Evolutionary conservation across 2,888 invertebrate genomes (phyloP).

Genomic region (Elaeidobius kamerunicus): DNA sequence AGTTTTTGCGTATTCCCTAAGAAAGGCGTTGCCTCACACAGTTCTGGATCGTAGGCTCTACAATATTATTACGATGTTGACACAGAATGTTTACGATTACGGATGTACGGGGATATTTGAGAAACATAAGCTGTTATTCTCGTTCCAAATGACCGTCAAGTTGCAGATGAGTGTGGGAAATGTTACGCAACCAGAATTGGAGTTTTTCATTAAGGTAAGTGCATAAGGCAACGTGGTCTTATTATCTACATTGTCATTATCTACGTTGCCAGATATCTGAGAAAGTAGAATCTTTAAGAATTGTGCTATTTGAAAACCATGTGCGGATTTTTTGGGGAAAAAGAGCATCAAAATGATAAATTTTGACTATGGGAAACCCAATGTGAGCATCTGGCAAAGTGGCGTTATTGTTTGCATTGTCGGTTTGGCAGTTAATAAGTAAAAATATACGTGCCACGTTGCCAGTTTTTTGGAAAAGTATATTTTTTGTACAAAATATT

Average conservation of each 20-base stretch:
- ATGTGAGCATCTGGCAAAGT: no score
- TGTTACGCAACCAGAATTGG: slow-evolving; percentile 68
- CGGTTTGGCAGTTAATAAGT: no score
- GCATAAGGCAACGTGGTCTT: no score
- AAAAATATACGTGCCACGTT: no score
- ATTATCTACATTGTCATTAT: no score
- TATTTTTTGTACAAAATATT: background rate
- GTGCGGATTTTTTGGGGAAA: no score
- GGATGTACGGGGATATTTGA: slow-evolving; percentile 92
- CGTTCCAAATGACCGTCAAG: slow-evolving; percentile 87
- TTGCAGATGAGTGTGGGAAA: slow-evolving; percentile 67
- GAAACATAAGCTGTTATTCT: slow-evolving; percentile 84
- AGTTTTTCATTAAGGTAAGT: slow-evolving; percentile 82
- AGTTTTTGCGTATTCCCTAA: slow-evolving; percentile 77
- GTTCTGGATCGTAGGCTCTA: slow-evolving; percentile 67
- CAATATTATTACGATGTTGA: slow-evolving; percentile 82
- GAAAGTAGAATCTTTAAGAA: no score
- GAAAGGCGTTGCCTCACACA: slow-evolving; percentile 79
- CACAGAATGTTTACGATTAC: slow-evolving; percentile 86
- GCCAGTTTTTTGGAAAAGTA: background rate
- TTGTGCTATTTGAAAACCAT: no score
- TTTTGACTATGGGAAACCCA: no score
- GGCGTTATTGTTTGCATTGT: no score
- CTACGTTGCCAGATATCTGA: no score
- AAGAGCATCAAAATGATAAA: no score